These are phyloP conservation scores for Boloria selene DNA, from an alignment of 2,888 invertebrate genomes.

Conservation along the genomic window DNA sequence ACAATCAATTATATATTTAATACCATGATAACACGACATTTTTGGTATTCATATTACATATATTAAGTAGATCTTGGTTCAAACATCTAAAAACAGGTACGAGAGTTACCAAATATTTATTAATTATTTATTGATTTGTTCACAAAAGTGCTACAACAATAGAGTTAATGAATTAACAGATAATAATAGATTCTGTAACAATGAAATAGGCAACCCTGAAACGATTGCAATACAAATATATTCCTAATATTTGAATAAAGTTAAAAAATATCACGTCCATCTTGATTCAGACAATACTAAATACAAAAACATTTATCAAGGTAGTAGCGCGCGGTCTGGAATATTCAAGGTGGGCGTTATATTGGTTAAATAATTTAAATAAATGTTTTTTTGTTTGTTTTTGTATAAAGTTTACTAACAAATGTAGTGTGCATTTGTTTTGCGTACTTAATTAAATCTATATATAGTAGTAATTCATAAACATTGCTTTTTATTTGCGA, in stretches of 20 bases:
- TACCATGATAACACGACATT: background rate
- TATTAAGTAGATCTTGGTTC: no score
- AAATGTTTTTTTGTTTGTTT: background rate
- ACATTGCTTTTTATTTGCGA: no score
- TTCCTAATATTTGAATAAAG: no score
- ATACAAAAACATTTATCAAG: constrained; percentile 31
- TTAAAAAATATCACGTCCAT: constrained; percentile 7
- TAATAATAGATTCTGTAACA: background rate
- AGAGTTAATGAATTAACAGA: background rate
- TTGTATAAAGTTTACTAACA: background rate
- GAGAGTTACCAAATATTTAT: no score
- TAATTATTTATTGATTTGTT: no score
- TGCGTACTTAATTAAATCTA: background rate
- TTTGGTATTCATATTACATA: no score
- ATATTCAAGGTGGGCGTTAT: constrained; percentile 28
- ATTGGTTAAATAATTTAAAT: constrained; percentile 1
- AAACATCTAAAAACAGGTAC: no score
- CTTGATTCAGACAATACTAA: constrained; percentile 27
- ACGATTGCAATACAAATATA: no score
- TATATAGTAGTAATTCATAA: background rate
- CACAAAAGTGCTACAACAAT: no score
- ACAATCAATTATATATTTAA: background rate
- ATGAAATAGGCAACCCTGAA: no score
- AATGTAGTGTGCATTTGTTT: background rate
- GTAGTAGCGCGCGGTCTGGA: constrained; percentile 37